phyloP scores from a whole-genome alignment of 2,113 vertebrate genomes.

The Andinoacara biseriatus region DNA sequence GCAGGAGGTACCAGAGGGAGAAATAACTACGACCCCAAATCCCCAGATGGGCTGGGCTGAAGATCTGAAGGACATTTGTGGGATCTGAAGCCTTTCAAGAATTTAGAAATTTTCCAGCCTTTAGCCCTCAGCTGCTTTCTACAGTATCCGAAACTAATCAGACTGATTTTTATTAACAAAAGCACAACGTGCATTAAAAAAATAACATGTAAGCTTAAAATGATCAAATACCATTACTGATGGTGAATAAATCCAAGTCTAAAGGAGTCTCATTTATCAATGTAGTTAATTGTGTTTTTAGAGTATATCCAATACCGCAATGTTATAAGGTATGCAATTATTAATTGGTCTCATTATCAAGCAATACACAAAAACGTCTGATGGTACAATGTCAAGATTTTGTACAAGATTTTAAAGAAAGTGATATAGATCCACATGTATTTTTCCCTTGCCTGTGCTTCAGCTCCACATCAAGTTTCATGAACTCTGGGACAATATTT shows the following conservation, averaged over 20 bases:
- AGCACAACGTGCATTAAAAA: neutral
- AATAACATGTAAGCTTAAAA: neutral
- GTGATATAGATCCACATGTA: neutral
- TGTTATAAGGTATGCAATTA: neutral
- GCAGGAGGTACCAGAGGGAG: neutral
- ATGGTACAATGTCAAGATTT: no score
- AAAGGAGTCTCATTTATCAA: neutral
- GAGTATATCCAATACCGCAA: neutral
- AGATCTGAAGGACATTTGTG: conserved; percentile 29
- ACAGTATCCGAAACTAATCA: neutral
- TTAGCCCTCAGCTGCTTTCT: conserved; percentile 12
- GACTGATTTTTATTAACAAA: neutral
- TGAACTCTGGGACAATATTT: neutral
- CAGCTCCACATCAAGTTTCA: neutral
- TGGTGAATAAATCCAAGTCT: neutral
- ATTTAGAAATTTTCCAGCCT: conserved; percentile 20
- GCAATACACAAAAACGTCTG: no score
- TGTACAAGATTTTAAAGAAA: neutral
- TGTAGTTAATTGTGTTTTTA: neutral
- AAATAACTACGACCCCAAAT: conserved; percentile 31
- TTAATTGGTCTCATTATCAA: neutral
- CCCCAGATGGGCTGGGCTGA: conserved; percentile 6
- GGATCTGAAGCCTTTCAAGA: conserved; percentile 27
- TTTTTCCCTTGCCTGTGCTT: neutral
- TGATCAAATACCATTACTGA: neutral